Evolutionary conservation across 2,797 vertebrate species (phyloP), one percentile per base, ranked within the genome.

Genomic region (Sphaeramia orbicularis): DNA sequence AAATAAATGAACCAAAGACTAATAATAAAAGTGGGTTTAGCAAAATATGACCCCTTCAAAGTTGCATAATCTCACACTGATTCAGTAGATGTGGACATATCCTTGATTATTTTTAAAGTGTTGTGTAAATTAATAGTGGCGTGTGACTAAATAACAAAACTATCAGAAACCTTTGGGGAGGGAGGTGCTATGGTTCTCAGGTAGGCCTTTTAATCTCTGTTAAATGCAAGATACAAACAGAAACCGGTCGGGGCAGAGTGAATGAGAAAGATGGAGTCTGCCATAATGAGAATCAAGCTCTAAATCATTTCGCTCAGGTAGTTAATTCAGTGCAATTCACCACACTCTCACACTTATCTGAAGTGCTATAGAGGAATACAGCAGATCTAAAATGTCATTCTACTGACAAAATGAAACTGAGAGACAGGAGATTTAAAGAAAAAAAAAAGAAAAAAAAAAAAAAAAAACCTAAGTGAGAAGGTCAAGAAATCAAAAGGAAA

Each of bases 261-360:
- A 19, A 30, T 54, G 8, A 56, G 41, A 63, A 15, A 40, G 2
- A 51, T 48, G 52, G 6, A 0, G 9, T 9, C 10, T 0, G 9
- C 27, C 36, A 44, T 71, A 80, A 84, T 71, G 64, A 76, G 67
- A 79, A 74, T 74, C 57, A 67, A 66, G 57, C 47, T 58, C 67
- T 65, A 58, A 85, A 80, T 87, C 69, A 75, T 82, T 82, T 78
- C 77, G 76, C 69, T 86, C 76, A 77, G 74, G 67, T 82, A 65
- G 74, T 85, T 86, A 75, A 83, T 87, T 89, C 77, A 87, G 60
- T 67, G 65, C 66, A 51, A 80, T 82, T 84, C 74, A 82, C 69
- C 70, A 70, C 76, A 76, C 68, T 75, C 68, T 44, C 78, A 49
- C 57, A 79, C 75, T 83, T 76, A 80, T 86, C 81, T 76, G 47